A percentile compares a stretch with the other conserved stretches of the same genome.
These are phyloP conservation scores for Zele albiditarsus DNA, from an alignment of 2,888 invertebrate genomes.

Conservation along the genomic window DNA sequence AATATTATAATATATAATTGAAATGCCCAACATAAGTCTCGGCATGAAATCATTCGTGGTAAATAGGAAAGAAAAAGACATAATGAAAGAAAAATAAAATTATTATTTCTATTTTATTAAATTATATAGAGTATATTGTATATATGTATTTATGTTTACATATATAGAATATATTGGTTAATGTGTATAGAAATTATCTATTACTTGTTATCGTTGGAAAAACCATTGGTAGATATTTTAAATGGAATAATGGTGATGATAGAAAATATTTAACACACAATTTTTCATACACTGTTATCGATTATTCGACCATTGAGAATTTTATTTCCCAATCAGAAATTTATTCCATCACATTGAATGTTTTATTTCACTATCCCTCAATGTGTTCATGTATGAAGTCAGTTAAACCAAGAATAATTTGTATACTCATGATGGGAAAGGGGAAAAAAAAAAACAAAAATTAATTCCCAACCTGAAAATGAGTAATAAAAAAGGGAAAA, in stretches of 20 bases:
- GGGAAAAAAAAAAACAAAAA: too few species aligned
- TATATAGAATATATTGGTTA: background rate
- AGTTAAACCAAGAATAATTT: too few species aligned
- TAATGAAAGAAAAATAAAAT: background rate
- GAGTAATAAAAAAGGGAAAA: too few species aligned
- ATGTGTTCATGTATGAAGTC: too few species aligned
- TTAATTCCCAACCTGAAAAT: too few species aligned
- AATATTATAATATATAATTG: background rate
- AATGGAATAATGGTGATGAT: background rate
- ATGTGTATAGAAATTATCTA: background rate
- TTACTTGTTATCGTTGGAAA: background rate
- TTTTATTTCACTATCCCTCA: too few species aligned
- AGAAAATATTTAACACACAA: background rate
- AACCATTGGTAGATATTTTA: background rate
- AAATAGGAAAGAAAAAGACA: background rate
- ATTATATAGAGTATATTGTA: background rate
- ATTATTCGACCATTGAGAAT: too few species aligned
- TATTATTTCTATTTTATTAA: background rate
- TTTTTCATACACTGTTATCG: background rate
- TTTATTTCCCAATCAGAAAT: too few species aligned
- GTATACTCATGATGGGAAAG: too few species aligned
- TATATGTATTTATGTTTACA: background rate
- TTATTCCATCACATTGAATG: too few species aligned
- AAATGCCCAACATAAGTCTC: background rate
- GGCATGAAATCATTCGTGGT: too few species aligned